These are phyloP conservation scores for Danaus plexippus DNA, from an alignment of 1,140 invertebrate species.

Conservation along the genomic window DNA sequence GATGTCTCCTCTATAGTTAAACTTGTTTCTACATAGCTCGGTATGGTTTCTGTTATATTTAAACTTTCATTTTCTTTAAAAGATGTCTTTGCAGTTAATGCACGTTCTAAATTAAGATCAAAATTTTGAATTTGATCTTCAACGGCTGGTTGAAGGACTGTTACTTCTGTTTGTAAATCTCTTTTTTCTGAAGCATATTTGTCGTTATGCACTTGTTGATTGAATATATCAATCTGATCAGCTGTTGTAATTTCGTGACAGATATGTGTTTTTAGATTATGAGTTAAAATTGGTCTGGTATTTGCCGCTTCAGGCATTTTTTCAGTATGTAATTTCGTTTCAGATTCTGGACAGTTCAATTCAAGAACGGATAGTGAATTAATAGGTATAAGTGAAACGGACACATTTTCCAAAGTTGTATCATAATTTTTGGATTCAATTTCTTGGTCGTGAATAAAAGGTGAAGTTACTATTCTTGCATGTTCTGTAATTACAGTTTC, in stretches of 20 bases:
- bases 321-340: conserved; percentile 33
- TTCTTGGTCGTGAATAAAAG: conserved; percentile 54
- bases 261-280: conserved; percentile 43
- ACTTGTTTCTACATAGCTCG: conserved; percentile 27
- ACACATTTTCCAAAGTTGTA: conserved; percentile 32
- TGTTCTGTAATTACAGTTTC: conserved; percentile 42
- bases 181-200: conserved; percentile 35
- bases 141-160: conserved; percentile 42
- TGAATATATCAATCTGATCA: conserved; percentile 39
- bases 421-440: conserved; percentile 13
- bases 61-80: conserved; percentile 48
- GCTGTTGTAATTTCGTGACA: conserved; percentile 45
- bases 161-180: conserved; percentile 51
- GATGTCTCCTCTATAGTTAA: conserved; percentile 22
- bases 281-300: conserved; percentile 33
- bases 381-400: conserved; percentile 40
- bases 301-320: conserved; percentile 30
- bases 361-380: conserved; percentile 40
- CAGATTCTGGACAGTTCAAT: conserved; percentile 42
- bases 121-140: conserved; percentile 44
- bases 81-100: conserved; percentile 27
- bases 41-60: conserved; percentile 47
- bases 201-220: conserved; percentile 13
- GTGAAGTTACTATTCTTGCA: conserved; percentile 43
- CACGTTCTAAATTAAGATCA: conserved; percentile 21